These are phyloP conservation scores for Orgyia antiqua DNA, from an alignment of 2,888 invertebrate genomes.

Conservation along the genomic window DNA sequence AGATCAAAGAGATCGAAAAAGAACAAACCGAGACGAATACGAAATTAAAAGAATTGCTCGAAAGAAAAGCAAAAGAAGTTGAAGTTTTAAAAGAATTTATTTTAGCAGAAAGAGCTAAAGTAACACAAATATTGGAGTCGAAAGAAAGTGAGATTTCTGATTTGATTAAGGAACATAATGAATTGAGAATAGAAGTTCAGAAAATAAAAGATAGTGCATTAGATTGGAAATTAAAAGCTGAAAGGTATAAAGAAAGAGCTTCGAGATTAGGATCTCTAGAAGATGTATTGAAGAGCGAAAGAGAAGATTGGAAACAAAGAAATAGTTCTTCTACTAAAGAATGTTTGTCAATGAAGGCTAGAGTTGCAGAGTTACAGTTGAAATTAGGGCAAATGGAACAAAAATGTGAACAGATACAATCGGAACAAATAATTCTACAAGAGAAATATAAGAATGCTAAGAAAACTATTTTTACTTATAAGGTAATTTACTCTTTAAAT, in stretches of 20 bases:
- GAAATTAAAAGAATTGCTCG: constrained; percentile 67
- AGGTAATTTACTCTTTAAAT: constrained; percentile 51
- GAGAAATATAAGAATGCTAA: constrained; percentile 81
- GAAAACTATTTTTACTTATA: constrained; percentile 80
- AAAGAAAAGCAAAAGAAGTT: constrained; percentile 74
- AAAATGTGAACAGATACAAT: constrained; percentile 45
- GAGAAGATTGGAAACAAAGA: constrained; percentile 55
- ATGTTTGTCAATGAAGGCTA: constrained; percentile 56
- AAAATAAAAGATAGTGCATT: constrained; percentile 47
- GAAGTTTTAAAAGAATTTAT: constrained; percentile 73
- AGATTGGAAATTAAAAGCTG: constrained; percentile 58
- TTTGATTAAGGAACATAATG: constrained; percentile 64
- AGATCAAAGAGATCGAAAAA: constrained; percentile 69
- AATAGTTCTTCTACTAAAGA: constrained; percentile 47
- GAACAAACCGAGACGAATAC: constrained; percentile 62
- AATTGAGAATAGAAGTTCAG: constrained; percentile 52
- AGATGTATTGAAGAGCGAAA: constrained; percentile 52
- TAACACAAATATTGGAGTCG: constrained; percentile 67
- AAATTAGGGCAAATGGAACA: constrained; percentile 64
- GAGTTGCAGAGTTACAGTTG: constrained; percentile 58
- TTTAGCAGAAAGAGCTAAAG: constrained; percentile 65
- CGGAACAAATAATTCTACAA: constrained; percentile 68
- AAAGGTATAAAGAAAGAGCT: constrained; percentile 56
- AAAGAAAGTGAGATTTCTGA: constrained; percentile 73
- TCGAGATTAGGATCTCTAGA: constrained; percentile 53